Percentiles rank a stretch among this genome's conserved stretches.
phyloP scores from a whole-genome alignment of 92 coral and sea anemone genomes.

The Actinostola sp. region DNA sequence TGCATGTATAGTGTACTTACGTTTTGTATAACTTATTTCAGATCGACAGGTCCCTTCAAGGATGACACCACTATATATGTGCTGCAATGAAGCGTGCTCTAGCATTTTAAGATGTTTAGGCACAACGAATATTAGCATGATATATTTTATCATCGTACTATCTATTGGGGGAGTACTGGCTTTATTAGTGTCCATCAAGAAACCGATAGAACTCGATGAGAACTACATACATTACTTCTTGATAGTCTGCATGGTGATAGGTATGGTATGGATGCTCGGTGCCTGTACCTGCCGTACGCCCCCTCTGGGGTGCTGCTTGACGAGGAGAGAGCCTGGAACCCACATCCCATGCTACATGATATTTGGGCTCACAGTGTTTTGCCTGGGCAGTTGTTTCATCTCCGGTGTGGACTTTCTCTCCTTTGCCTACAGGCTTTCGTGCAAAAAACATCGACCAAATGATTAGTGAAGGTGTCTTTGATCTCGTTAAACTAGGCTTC shows the following conservation, averaged over 20 bases:
- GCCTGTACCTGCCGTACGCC: conserved; percentile 8
- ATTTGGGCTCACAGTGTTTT: conserved; percentile 16
- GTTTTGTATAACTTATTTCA: no score
- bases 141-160: conserved; percentile 6
- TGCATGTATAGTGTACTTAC: no score
- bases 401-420: conserved; percentile 18
- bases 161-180: conserved; percentile 12
- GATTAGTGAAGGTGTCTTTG: conserved; percentile 2
- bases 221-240: background rate
- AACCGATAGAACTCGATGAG: background rate
- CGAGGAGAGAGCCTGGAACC: background rate
- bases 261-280: conserved; percentile 13
- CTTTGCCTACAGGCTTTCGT: background rate
- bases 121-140: background rate
- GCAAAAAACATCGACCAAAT: background rate
- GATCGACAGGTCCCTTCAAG: no score
- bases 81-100: no score
- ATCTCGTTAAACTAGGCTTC: background rate
- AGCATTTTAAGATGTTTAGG: background rate
- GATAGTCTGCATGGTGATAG: conserved; percentile 8
- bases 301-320: conserved; percentile 15
- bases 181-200: background rate
- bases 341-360: conserved; percentile 29
- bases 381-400: conserved; percentile 31
- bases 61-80: no score